These are phyloP conservation scores for Actinopyga echinites DNA, from an alignment of 53 echinoderm and acorn worm genomes.

Conservation along the genomic window DNA sequence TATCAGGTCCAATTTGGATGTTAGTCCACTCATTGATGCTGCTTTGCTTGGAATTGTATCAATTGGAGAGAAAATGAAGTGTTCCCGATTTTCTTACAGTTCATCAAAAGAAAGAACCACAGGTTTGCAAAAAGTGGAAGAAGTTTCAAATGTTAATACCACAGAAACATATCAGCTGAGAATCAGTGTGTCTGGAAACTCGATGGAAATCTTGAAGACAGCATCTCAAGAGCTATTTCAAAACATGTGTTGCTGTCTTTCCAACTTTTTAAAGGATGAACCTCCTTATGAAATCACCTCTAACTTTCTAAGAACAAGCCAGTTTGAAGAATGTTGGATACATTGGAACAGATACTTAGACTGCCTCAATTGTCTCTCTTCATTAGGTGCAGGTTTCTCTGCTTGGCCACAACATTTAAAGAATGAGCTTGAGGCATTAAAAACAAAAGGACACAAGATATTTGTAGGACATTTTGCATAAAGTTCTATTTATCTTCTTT, in stretches of 20 bases:
- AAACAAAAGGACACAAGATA: not conserved
- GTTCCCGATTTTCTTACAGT: too few relatives aligned
- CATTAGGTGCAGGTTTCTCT: not conserved
- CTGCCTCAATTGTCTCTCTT: not conserved
- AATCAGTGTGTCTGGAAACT: not conserved
- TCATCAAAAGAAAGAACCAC: too few relatives aligned
- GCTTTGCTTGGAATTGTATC: not conserved
- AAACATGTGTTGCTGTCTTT: not conserved
- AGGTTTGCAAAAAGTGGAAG: too few relatives aligned
- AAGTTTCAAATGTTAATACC: too few relatives aligned
- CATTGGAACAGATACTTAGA: not conserved
- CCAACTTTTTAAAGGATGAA: not conserved
- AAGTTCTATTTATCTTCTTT: constrained; percentile 3
- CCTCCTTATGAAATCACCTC: not conserved
- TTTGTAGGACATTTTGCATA: not conserved
- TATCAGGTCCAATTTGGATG: not conserved
- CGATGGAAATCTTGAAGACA: not conserved
- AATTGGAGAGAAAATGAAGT: not conserved
- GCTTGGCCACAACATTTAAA: not conserved
- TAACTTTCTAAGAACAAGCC: not conserved
- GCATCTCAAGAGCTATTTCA: not conserved
- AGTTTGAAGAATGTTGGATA: not conserved
- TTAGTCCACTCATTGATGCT: not conserved
- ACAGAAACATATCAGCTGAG: not conserved
- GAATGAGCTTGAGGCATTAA: not conserved